Base-by-base conservation (phyloP, 2,888 invertebrate species). In the Phania funesta region DNA sequence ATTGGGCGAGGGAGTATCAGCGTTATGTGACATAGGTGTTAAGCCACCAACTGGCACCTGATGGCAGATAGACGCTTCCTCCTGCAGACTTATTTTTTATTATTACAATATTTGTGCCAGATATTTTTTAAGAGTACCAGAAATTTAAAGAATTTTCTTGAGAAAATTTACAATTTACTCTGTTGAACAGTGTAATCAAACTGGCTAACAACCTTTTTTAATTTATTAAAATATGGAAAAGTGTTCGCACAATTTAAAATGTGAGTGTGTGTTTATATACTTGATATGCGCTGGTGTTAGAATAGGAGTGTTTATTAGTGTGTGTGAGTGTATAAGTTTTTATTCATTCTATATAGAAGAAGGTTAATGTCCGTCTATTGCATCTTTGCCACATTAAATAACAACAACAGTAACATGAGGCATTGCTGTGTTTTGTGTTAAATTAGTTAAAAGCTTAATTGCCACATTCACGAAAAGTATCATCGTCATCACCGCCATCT, bases 361-460 rank as follows among this genome's bases (percentile, higher is more conserved):
- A 82, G 82, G 82, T 82, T 82, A 82, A 82, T 78, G 82, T 82
- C 77, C 82, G 78, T 68, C 74, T 68, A 54, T 48, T 67, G 77
- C 60, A 81, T 73, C 52, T 76, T 67, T 62, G 77, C 60, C 78
- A 78, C 68, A 71, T 78, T 78, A 65, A 58, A 71, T 64, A 56
- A 62, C 18, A 78, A 35, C 56, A 62, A 13, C 73, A 74, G 9
- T 16, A 46, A 73, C 50, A 62, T 41, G 41, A 41, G 5, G 26
- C 32, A 58, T 48, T 58, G 35, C 48, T 29, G 13, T 58, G 38
- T 74, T 62, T 78, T 82, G 38, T 78, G 46, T 70, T 78, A 82
- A 84, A 84, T 84, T 83, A 83, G 76, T 80, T 81, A 83, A 83
- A 82, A 80, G 81, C 81, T 84, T 84, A 84, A 84, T 84, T 83